A percentile compares a stretch with the other conserved stretches of the same genome.
Evolutionary conservation across 2,888 invertebrate genomes (phyloP).

Genomic region (Griposia aprilina): DNA sequence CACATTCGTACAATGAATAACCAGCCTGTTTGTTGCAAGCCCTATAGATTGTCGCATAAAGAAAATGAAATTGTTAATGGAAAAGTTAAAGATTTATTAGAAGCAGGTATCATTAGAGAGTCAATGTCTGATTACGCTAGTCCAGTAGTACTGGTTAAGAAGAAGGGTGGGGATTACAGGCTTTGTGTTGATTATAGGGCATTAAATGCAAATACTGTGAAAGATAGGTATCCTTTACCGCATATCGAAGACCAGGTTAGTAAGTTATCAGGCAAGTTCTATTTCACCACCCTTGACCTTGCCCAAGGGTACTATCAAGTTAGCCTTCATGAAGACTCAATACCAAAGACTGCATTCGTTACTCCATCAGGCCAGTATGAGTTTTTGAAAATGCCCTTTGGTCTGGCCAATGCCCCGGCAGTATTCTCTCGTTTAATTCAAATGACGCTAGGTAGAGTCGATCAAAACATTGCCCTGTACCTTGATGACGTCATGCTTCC

Average conservation of each 20-base stretch:
- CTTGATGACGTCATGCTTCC: too few species aligned
- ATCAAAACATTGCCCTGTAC: too few species aligned
- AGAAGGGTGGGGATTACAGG: constrained; percentile 10
- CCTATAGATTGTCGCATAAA: constrained; percentile 25
- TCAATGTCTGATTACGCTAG: constrained; percentile 29
- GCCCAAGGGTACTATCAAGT: neutral
- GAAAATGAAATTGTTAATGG: constrained; percentile 25
- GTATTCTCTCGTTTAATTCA: neutral
- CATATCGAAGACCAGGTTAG: constrained; percentile 5
- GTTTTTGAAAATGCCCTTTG: neutral
- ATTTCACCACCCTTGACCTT: neutral
- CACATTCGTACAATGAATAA: constrained; percentile 16
- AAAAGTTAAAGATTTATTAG: constrained; percentile 22
- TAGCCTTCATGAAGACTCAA: neutral
- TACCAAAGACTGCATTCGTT: neutral
- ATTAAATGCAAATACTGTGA: constrained; percentile 11
- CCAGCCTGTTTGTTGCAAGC: constrained; percentile 17
- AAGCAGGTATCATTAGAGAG: constrained; percentile 14
- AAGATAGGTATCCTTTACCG: constrained; percentile 2
- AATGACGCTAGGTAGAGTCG: neutral
- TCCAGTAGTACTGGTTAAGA: constrained; percentile 23
- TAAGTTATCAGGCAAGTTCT: constrained; percentile 5
- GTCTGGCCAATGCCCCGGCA: neutral
- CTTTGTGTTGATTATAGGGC: constrained; percentile 11
- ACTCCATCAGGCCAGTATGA: neutral